Conservation (phyloP, 2,797 vertebrate species). For the Cyprinella venusta region DNA sequence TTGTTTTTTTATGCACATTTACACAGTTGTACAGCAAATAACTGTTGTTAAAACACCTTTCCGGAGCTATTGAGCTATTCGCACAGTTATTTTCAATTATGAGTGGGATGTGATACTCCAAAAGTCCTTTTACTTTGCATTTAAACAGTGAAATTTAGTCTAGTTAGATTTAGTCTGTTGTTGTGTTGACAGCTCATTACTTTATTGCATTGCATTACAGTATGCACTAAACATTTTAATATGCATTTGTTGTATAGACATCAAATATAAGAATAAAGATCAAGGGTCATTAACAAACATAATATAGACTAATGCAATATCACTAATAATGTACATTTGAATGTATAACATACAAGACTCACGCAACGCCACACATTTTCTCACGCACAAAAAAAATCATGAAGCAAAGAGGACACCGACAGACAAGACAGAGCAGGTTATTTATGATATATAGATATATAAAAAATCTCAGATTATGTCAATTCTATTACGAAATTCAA, state of each 20-base stretch:
- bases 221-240: neutral
- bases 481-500: too few species aligned
- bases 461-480: too few species aligned
- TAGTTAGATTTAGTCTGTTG: neutral
- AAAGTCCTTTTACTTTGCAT: neutral
- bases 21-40: neutral
- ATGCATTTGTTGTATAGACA: neutral
- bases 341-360: too few species aligned
- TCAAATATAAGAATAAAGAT: neutral
- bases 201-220: neutral
- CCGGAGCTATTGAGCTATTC: fast-evolving
- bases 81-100: too few species aligned
- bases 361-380: too few species aligned
- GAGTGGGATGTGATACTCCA: neutral
- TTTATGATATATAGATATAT: too few species aligned
- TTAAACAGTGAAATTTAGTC: neutral
- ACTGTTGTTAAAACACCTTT: neutral
- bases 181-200: neutral
- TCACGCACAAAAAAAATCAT: too few species aligned
- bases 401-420: too few species aligned
- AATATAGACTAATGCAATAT: too few species aligned
- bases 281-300: too few species aligned
- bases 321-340: too few species aligned
- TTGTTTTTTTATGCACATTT: neutral
- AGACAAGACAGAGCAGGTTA: too few species aligned